These are phyloP conservation scores for Camponotus pennsylvanicus DNA, from an alignment of 1,140 invertebrate genomes.

Conservation along the genomic window DNA sequence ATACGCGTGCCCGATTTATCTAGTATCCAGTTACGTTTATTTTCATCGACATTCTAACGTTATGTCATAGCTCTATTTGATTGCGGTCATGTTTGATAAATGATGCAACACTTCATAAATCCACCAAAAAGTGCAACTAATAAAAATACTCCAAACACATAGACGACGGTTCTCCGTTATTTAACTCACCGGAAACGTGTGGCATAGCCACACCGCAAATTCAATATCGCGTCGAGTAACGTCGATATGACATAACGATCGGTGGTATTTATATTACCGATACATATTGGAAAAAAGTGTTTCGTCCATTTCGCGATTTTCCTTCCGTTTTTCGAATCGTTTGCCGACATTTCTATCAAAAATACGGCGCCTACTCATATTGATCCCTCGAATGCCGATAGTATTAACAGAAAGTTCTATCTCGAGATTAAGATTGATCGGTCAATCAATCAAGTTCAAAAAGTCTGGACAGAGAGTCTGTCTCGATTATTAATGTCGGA, in stretches of 20 bases:
- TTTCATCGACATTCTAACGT: not conserved
- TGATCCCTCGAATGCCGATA: not conserved
- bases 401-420: not conserved
- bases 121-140: not conserved
- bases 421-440: not conserved
- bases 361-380: not conserved
- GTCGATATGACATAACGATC: slow-evolving; percentile 56
- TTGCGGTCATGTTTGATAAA: not conserved
- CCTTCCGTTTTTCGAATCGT: slow-evolving; percentile 29
- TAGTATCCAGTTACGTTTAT: not conserved
- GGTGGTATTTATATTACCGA: slow-evolving; percentile 54
- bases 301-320: not conserved
- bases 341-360: slow-evolving; percentile 11
- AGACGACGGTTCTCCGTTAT: slow-evolving; percentile 3
- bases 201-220: slow-evolving; percentile 37
- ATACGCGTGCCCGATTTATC: too few species aligned
- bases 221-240: slow-evolving; percentile 29
- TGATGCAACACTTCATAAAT: too few species aligned
- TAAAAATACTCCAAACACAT: slow-evolving; percentile 13
- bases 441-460: not conserved
- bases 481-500: not conserved
- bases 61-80: not conserved
- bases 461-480: not conserved
- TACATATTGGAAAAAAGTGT: slow-evolving; percentile 34
- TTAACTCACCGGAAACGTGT: slow-evolving; percentile 37